Base-by-base conservation (phyloP, 2,113 vertebrate species). In the Otus sunia region DNA sequence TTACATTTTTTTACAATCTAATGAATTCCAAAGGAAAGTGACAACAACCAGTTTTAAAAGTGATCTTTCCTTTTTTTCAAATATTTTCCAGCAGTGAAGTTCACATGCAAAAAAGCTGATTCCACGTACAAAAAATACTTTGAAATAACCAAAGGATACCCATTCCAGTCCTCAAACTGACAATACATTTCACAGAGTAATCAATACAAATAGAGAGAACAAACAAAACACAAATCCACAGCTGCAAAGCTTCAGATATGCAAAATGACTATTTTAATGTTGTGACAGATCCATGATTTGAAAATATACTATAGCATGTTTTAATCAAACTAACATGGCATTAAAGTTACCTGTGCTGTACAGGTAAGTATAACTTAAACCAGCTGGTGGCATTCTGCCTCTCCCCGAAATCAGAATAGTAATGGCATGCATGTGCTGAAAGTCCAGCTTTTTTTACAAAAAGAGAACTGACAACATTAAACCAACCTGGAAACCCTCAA, bases 161-260 rank as follows among this genome's bases (percentile, higher is more conserved):
- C 59, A 90, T n/a, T 64, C 77, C 47, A 85, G 90, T 79, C 69
- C 50, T 78, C 66, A 63, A 82, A 76, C 5, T 50, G 87, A 95
- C 92, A 95, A 91, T 58, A 84, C 88, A 71, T 90, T 95, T 95
- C 86, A 96, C 91, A 76, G 63, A 76, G 52, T 34, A n/a, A 75
- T 43, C 47, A 49, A 14, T 56, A 90, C 76, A 88, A 80, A 88
- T 5, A 96, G 80, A 75, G 56, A 43, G 74, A 60, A 45, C 84
- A 92, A 96, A 94, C 83, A 91, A 95, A 97, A 94, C n/a, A 96
- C 75, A 93, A 83, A 91, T 47, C n/a, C 73, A 87, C 77, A 94
- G 58, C 74, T 76, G 89, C 94, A 69, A 89, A 95, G 73, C 92
- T 68, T 87, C 79, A 87, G 66, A 66, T 92, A 94, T 2, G 21